phyloP scores from a whole-genome alignment of 2,888 invertebrate genomes.

The Eristalis intricaria region DNA sequence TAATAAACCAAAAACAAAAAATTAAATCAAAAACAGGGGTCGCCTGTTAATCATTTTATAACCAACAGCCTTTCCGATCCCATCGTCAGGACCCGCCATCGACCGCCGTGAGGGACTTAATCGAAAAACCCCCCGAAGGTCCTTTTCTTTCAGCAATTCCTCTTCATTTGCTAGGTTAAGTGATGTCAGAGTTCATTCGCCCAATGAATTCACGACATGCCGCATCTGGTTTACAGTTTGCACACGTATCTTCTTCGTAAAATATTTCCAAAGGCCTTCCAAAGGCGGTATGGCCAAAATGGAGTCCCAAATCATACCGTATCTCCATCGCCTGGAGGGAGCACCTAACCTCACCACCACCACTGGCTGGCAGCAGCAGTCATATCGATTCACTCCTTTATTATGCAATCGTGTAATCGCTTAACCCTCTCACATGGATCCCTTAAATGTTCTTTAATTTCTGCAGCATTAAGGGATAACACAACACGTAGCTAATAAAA shows the following conservation, averaged over 20 bases:
- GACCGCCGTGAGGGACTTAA: neutral
- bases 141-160: neutral
- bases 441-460: constrained; percentile 23
- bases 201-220: neutral
- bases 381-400: neutral
- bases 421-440: constrained; percentile 12
- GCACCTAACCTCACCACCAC: neutral
- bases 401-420: neutral
- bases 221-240: neutral
- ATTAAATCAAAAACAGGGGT: neutral
- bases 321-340: neutral
- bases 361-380: neutral
- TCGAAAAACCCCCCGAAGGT: neutral
- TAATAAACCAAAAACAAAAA: neutral
- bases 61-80: neutral
- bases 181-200: neutral
- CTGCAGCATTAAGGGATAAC: constrained; percentile 18
- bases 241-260: neutral
- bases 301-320: neutral
- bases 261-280: neutral
- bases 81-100: neutral
- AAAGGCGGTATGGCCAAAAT: neutral
- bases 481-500: constrained; percentile 40
- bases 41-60: neutral
- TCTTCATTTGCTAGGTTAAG: neutral